phyloP scores from a whole-genome alignment of 2,888 invertebrate species.

The Drosophila affinis region DNA sequence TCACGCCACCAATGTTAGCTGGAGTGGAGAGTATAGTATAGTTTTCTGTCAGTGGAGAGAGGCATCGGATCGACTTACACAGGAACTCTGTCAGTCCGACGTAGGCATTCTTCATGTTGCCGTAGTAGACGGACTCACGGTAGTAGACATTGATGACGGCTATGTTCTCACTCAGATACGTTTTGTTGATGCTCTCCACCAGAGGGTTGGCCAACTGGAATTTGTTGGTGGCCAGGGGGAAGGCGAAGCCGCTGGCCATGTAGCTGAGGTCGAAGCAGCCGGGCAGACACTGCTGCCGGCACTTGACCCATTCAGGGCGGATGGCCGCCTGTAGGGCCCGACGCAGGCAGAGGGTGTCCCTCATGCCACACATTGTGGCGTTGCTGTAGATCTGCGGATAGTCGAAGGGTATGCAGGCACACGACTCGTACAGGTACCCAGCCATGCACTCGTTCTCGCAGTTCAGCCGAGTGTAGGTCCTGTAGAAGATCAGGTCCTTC shows the following conservation, averaged over 20 bases:
- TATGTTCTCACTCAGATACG: constrained; percentile 85
- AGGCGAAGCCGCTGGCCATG: constrained; percentile 86
- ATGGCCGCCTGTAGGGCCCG: constrained; percentile 34
- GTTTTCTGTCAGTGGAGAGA: too few species aligned
- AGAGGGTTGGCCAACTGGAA: constrained; percentile 66
- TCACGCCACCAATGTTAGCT: constrained; percentile 92
- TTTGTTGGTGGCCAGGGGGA: constrained; percentile 80
- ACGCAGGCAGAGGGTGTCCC: constrained; percentile 53
- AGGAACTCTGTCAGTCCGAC: constrained; percentile 92
- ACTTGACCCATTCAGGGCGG: constrained; percentile 42
- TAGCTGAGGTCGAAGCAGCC: constrained; percentile 89
- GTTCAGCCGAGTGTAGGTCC: constrained; percentile 69
- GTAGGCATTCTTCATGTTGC: constrained; percentile 89
- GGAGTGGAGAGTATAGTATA: constrained; percentile 67
- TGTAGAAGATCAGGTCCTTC: constrained; percentile 87
- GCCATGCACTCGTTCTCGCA: constrained; percentile 86
- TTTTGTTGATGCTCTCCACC: constrained; percentile 64
- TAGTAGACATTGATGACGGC: constrained; percentile 90
- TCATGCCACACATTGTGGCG: constrained; percentile 82
- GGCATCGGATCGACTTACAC: constrained; percentile 85
- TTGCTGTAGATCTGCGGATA: constrained; percentile 86
- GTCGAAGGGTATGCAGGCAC: constrained; percentile 76
- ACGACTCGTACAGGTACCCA: constrained; percentile 50
- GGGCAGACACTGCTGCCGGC: constrained; percentile 87
- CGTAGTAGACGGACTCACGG: constrained; percentile 88